Evolutionary conservation across 2,888 invertebrate genomes (phyloP).

Genomic region (Dicyrtoma fusca): DNA sequence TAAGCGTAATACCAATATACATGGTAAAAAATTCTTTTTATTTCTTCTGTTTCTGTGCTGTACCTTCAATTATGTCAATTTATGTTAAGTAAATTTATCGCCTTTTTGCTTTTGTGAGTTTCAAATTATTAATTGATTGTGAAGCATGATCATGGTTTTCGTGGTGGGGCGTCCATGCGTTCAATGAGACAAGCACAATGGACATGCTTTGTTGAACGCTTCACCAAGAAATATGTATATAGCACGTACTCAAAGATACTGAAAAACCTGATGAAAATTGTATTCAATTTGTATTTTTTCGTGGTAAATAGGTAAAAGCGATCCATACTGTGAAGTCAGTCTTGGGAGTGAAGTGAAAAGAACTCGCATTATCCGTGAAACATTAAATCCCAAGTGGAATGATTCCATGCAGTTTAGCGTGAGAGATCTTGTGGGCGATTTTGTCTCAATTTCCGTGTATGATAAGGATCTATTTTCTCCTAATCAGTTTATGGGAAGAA

Average conservation of each 20-base stretch:
- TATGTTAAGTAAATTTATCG: too few relatives aligned
- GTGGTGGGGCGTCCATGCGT: too few relatives aligned
- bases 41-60: background rate
- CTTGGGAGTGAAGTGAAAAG: constrained; percentile 73
- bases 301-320: background rate
- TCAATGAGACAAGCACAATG: too few relatives aligned
- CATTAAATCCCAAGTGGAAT: constrained; percentile 72
- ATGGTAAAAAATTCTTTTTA: constrained; percentile 15
- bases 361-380: constrained; percentile 67
- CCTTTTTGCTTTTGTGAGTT: too few relatives aligned
- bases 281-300: constrained; percentile 1
- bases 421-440: constrained; percentile 70
- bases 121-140: too few relatives aligned
- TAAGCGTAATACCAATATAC: constrained; percentile 16
- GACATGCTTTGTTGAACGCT: background rate
- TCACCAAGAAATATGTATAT: too few relatives aligned
- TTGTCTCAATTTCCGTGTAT: constrained; percentile 71
- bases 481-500: constrained; percentile 73
- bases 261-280: too few relatives aligned
- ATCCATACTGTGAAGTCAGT: constrained; percentile 70
- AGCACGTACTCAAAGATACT: too few relatives aligned
- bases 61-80: too few relatives aligned
- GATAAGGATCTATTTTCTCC: constrained; percentile 74
- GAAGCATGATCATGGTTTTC: background rate
- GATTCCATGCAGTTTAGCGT: constrained; percentile 76